A percentile compares a stretch with the other conserved stretches of the same genome.
Conservation (phyloP, 2,888 invertebrate species). For the Poecilus cupreus region DNA sequence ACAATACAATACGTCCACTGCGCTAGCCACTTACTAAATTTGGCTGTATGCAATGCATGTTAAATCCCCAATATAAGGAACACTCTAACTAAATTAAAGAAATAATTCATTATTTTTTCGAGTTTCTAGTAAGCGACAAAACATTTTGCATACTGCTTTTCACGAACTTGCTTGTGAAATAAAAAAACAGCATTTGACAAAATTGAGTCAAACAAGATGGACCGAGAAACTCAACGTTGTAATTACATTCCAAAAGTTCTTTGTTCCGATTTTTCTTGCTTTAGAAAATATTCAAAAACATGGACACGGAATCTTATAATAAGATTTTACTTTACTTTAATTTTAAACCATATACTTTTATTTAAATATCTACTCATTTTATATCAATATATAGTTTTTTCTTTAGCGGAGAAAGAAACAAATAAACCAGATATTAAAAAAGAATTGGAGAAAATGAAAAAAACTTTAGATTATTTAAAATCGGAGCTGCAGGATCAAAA, state of each 20-base stretch:
- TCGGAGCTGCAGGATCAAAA: too few species aligned
- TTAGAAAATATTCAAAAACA: not conserved
- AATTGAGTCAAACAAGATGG: not conserved
- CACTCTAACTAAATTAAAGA: slow-evolving; percentile 42
- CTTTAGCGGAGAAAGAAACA: too few species aligned
- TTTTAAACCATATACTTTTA: too few species aligned
- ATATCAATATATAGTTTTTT: too few species aligned
- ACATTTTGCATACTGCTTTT: not conserved
- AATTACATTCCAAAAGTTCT: not conserved
- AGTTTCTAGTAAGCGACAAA: not conserved
- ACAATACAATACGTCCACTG: slow-evolving; percentile 64
- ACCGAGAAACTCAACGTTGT: not conserved
- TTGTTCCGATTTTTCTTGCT: not conserved
- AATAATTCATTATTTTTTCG: not conserved
- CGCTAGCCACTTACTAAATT: slow-evolving; percentile 62
- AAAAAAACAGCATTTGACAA: not conserved
- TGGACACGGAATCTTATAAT: not conserved
- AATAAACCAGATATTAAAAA: too few species aligned
- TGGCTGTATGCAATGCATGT: slow-evolving; percentile 62
- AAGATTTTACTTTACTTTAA: too few species aligned
- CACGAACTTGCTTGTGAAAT: not conserved
- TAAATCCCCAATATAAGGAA: slow-evolving; percentile 61
- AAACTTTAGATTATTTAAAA: too few species aligned
- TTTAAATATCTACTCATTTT: too few species aligned
- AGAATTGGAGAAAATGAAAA: too few species aligned